Evolutionary conservation across 2,888 invertebrate genomes (phyloP), one percentile per base, ranked within the genome.

Genomic region (Oxyscelio sp.): DNA sequence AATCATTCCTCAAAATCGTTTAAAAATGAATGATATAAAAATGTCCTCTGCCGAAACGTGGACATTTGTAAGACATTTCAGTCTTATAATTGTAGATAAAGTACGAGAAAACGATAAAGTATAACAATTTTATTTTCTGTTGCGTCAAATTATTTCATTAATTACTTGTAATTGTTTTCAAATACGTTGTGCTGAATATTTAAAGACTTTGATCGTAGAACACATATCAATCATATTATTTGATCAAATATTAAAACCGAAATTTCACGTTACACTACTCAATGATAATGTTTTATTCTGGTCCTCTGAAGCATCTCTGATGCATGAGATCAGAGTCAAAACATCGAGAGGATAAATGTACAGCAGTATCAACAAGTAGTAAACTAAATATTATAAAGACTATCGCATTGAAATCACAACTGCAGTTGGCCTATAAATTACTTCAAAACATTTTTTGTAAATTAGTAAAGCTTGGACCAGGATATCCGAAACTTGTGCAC

Each of bases 41-140:
- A 85, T 85, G 80, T 80, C 80, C 5, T 73, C 85, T 9, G 24
- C 58, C 13, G 82, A 86, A 73, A 86, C 82, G 79, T 66, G 43
- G 71, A 61, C 66, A 45, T 85, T 86, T 78, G 78, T 84, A 17
- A 24, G 79, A 22, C 17, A 85, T 52, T 86, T 86, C 34, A 79
- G 75, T 52, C 19, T 84, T 6, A 59, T 85, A 19, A 65, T 87
- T 45, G 87, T 83, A 24, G 75, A 78, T 31, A 58, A 71, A 54
- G 38, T 86, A 2, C 81, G 40, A 11, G 58, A 75, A 75, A 56
- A 77, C 27, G 71, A 87, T 65, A 19, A 13, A 13, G 73, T 80
- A 1, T 87, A 80, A 83, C 13, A 31, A 17, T 65, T 87, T 45
- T 78, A 74, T 71, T 63, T 75, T 2, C 63, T 58, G 38, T 24